Conservation (phyloP, 2,888 invertebrate genomes). For the Eupithecia pulchellata region DNA sequence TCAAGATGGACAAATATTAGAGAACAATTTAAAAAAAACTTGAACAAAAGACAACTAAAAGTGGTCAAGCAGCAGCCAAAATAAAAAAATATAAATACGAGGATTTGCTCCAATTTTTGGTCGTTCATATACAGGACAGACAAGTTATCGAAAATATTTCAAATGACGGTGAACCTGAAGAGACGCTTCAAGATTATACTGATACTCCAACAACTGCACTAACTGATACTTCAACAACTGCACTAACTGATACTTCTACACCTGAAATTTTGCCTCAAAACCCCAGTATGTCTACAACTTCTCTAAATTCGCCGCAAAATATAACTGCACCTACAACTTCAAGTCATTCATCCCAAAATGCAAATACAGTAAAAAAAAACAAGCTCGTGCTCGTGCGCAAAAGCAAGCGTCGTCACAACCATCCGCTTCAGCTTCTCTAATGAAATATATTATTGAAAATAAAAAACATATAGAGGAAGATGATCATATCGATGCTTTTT, state of each 20-base stretch:
- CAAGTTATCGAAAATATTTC: constrained; percentile 22
- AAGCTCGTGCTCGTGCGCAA: constrained; percentile 9
- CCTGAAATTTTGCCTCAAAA: constrained; percentile 12
- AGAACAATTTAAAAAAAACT: constrained; percentile 15
- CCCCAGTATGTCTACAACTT: constrained; percentile 12
- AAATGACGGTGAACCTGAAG: constrained; percentile 20
- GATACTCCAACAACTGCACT: constrained; percentile 18
- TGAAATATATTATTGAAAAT: constrained; percentile 11
- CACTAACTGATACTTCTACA: constrained; percentile 11
- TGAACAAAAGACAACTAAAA: constrained; percentile 17
- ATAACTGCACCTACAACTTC: constrained; percentile 10
- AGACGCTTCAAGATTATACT: constrained; percentile 20
- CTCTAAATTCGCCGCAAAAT: constrained; percentile 9
- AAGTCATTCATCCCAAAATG: constrained; percentile 10
- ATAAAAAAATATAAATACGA: constrained; percentile 22
- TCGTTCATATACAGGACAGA: constrained; percentile 19
- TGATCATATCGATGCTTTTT: constrained; percentile 12
- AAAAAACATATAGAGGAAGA: constrained; percentile 11
- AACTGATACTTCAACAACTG: constrained; percentile 19
- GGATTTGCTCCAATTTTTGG: constrained; percentile 23
- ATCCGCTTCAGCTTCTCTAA: constrained; percentile 12
- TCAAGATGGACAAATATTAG: constrained; percentile 19
- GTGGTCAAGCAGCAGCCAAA: constrained; percentile 20
- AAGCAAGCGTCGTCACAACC: constrained; percentile 11
- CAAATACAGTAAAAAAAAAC: constrained; percentile 9